Evolutionary conservation across 2,797 vertebrate genomes (phyloP).

Genomic region (Podargus strigoides): DNA sequence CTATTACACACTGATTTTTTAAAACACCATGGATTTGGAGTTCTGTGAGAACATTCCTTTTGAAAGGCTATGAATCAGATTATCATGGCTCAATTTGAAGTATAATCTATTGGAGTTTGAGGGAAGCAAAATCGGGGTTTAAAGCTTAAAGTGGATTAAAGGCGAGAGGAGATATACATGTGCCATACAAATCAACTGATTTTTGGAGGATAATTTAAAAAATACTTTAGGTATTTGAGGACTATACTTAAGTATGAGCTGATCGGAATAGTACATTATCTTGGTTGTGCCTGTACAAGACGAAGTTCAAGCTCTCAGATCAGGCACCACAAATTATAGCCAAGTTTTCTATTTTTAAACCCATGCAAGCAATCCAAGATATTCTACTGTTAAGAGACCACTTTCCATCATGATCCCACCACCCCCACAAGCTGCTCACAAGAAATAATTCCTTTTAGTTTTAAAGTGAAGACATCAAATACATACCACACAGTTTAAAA

Average conservation of each 20-base stretch:
- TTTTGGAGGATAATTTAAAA: neutral
- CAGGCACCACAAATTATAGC: neutral
- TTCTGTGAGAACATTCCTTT: constrained; percentile 15
- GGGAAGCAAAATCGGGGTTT: constrained; percentile 24
- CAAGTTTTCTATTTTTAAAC: neutral
- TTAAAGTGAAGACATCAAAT: neutral
- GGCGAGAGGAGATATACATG: neutral
- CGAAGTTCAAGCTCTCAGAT: neutral
- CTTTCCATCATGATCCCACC: neutral
- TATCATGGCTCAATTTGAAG: constrained; percentile 26
- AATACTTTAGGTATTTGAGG: neutral
- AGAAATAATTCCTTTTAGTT: neutral
- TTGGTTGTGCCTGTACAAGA: neutral
- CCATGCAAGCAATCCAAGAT: neutral
- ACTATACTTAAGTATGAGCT: neutral
- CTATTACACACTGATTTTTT: neutral
- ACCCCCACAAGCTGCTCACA: neutral
- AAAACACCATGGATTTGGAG: neutral
- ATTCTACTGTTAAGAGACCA: neutral
- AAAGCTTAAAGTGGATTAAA: constrained; percentile 57
- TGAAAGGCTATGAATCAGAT: constrained; percentile 52
- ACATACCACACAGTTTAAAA: neutral
- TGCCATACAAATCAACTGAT: constrained; percentile 3
- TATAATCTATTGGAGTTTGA: constrained; percentile 3
- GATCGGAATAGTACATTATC: neutral